phyloP scores from a whole-genome alignment of 2,888 invertebrate species.

The Oscheius sp. region DNA sequence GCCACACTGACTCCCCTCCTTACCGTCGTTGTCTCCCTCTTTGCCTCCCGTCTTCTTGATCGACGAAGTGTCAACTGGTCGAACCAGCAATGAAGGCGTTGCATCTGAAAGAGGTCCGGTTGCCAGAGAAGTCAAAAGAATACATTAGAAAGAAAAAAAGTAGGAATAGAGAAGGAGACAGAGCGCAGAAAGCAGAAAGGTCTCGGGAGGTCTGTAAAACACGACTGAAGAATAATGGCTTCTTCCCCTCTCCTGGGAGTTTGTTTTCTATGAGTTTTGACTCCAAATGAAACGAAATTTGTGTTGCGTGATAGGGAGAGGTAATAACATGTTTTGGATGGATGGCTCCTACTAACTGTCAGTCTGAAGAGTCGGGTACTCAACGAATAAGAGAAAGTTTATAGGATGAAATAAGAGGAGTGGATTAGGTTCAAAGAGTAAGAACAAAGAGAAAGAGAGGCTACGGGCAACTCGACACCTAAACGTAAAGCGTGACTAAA shows the following conservation, averaged over 20 bases:
- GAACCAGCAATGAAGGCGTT: conserved; percentile 54
- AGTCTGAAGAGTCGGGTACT: too few relatives aligned
- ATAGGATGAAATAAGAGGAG: not conserved
- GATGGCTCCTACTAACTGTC: too few relatives aligned
- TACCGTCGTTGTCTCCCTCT: not conserved
- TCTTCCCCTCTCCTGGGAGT: not conserved
- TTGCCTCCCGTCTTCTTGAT: conserved; percentile 35
- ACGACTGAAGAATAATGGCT: not conserved
- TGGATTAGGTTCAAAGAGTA: not conserved
- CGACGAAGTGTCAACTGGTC: conserved; percentile 52
- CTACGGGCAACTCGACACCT: not conserved
- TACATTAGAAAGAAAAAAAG: not conserved
- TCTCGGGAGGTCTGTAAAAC: not conserved
- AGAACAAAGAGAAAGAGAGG: not conserved
- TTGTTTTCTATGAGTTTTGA: conserved; percentile 18
- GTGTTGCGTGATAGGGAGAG: too few relatives aligned
- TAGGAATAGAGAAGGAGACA: not conserved
- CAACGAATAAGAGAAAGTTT: too few relatives aligned
- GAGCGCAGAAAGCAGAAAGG: not conserved
- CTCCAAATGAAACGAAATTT: not conserved
- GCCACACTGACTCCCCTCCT: conserved; percentile 13
- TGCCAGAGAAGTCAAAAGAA: not conserved
- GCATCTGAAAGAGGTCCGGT: conserved; percentile 31
- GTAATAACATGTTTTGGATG: too few relatives aligned
- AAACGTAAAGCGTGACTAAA: not conserved